Conservation (phyloP, 1,140 invertebrate species). For the Brachionus plicatilis region DNA sequence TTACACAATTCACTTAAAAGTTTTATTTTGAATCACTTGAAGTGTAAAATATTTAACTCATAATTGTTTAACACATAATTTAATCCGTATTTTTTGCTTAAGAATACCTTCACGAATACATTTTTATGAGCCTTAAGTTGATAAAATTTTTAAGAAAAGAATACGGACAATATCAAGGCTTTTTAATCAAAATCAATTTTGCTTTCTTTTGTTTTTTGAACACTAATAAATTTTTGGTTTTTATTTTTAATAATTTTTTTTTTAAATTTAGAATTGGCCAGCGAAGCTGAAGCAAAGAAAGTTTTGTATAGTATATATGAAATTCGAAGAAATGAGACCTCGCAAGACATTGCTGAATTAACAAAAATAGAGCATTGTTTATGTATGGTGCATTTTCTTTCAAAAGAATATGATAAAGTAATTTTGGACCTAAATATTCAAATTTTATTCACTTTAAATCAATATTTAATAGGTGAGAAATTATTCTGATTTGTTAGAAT, state of each 20-base stretch:
- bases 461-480: neutral
- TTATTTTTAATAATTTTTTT: neutral
- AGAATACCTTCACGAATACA: too few species aligned
- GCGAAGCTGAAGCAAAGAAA: constrained; percentile 39
- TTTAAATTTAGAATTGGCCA: neutral
- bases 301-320: constrained; percentile 34
- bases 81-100: too few species aligned
- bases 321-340: constrained; percentile 5
- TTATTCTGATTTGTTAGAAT: constrained; percentile 20
- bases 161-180: too few species aligned
- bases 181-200: neutral
- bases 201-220: neutral
- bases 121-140: too few species aligned
- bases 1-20: neutral
- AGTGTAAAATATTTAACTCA: neutral
- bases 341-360: neutral
- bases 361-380: constrained; percentile 37
- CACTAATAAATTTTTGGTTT: neutral
- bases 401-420: constrained; percentile 32
- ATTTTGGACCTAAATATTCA: too few species aligned
- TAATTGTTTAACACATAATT: too few species aligned
- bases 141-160: too few species aligned
- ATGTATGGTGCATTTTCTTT: constrained; percentile 28
- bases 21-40: neutral
- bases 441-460: too few species aligned